Evolutionary conservation across 1,140 invertebrate genomes (phyloP).

Genomic region (Caenorhabditis remanei): DNA sequence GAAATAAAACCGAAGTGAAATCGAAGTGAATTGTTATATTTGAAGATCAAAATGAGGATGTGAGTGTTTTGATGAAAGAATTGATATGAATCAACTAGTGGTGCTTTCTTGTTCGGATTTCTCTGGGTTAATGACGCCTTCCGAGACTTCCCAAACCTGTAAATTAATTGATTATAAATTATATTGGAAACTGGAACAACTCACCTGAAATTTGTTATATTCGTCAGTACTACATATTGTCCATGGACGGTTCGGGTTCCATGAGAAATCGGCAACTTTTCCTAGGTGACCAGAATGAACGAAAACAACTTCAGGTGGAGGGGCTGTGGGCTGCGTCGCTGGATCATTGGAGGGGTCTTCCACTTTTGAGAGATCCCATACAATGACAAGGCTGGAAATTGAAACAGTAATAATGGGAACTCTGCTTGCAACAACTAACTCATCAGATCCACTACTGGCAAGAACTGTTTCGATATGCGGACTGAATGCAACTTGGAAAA

Average conservation of each 20-base stretch:
- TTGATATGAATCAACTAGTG: too few relatives aligned
- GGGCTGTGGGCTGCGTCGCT: background rate
- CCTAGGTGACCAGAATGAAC: constrained; percentile 98
- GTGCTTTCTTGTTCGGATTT: background rate
- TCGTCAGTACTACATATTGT: constrained; percentile 99
- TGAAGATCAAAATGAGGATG: background rate
- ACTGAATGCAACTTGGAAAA: constrained; percentile 97
- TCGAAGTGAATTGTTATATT: background rate
- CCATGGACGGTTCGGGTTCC: constrained; percentile 99
- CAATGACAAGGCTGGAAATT: constrained; percentile 86
- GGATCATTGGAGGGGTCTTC: constrained; percentile 87
- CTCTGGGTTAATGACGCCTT: constrained; percentile 84
- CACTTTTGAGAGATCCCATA: constrained; percentile 99
- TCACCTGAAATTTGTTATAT: constrained; percentile 97
- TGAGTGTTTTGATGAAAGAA: too few relatives aligned
- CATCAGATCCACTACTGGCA: constrained; percentile 95
- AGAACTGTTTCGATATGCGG: constrained; percentile 99
- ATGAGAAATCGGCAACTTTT: constrained; percentile 99
- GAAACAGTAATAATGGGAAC: background rate
- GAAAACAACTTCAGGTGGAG: constrained; percentile 88
- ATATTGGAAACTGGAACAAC: background rate
- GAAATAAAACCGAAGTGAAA: background rate
- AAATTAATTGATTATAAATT: background rate
- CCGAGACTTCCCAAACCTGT: constrained; percentile 96
- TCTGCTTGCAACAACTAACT: background rate